A percentile compares a stretch with the other conserved stretches of the same genome.
These are phyloP conservation scores for Pogonocherus hispidulus DNA, from an alignment of 2,888 invertebrate genomes.

Conservation along the genomic window DNA sequence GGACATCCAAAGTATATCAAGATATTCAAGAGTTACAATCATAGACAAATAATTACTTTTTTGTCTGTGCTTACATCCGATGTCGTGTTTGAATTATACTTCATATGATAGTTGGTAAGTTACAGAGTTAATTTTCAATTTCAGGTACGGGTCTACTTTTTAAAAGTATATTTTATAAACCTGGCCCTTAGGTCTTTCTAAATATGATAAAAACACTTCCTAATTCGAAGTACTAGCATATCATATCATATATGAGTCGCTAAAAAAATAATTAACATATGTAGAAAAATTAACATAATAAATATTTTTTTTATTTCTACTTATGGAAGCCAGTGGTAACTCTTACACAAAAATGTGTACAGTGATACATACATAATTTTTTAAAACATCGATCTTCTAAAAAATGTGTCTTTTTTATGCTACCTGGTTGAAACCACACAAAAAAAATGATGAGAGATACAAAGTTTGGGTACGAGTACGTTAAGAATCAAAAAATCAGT, in stretches of 20 bases:
- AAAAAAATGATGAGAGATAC: too few species aligned
- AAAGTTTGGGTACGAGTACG: too few species aligned
- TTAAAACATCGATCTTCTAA: not conserved
- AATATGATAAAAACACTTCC: slow-evolving; percentile 35
- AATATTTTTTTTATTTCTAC: slow-evolving; percentile 40
- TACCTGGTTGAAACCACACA: too few species aligned
- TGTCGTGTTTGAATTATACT: too few species aligned
- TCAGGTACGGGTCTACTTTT: too few species aligned
- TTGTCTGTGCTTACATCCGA: too few species aligned
- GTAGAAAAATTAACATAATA: slow-evolving; percentile 46
- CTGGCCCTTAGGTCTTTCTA: slow-evolving; percentile 40
- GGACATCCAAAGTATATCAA: too few species aligned
- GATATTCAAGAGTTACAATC: too few species aligned
- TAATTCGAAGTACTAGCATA: slow-evolving; percentile 37
- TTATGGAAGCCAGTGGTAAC: slow-evolving; percentile 46
- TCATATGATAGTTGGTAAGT: too few species aligned
- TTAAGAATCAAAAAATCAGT: too few species aligned
- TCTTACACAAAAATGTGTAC: slow-evolving; percentile 45
- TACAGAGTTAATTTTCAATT: too few species aligned
- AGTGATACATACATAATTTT: slow-evolving; percentile 8
- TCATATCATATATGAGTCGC: slow-evolving; percentile 42
- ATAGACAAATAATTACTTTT: too few species aligned
- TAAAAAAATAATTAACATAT: slow-evolving; percentile 45
- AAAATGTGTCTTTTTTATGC: not conserved
- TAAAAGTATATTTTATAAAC: slow-evolving; percentile 37